Percentiles rank a stretch among this genome's conserved stretches.
These are phyloP conservation scores for Cryptoleucopteryx plumbea DNA, from an alignment of 2,113 vertebrate species.

Conservation along the genomic window DNA sequence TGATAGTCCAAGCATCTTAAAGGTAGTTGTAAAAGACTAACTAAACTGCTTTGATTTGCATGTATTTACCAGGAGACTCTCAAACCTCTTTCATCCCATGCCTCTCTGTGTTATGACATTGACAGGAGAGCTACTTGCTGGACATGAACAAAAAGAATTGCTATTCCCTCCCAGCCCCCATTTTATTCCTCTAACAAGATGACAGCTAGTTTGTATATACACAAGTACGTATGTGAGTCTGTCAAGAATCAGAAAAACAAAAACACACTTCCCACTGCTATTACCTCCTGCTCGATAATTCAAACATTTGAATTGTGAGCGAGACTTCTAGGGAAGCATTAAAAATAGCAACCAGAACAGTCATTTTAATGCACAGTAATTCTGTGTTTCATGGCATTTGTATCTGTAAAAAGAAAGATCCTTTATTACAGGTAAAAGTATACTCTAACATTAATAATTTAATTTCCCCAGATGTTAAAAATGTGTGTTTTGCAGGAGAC, in stretches of 20 bases:
- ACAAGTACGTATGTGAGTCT: neutral
- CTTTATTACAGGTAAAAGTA: neutral
- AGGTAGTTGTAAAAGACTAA: neutral
- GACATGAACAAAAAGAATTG: neutral
- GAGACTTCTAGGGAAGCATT: conserved; percentile 13
- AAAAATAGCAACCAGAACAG: conserved; percentile 18
- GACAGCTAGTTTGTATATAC: conserved; percentile 22
- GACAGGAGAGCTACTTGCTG: neutral
- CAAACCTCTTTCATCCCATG: neutral
- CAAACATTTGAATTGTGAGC: conserved; percentile 1
- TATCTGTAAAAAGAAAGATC: neutral
- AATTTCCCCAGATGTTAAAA: conserved; percentile 2
- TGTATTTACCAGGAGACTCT: neutral
- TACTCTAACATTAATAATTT: neutral
- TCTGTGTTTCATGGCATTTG: neutral
- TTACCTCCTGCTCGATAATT: conserved; percentile 26
- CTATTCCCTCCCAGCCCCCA: neutral
- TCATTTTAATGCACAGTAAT: conserved; percentile 18
- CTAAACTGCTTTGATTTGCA: neutral
- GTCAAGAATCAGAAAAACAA: conserved; percentile 24
- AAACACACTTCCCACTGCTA: conserved; percentile 49
- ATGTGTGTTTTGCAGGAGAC: neutral
- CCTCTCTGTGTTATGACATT: neutral
- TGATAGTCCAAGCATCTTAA: neutral
- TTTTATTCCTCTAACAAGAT: neutral